Conservation (phyloP, 2,113 vertebrate genomes). For the Ptilorrhoa leucosticta region DNA sequence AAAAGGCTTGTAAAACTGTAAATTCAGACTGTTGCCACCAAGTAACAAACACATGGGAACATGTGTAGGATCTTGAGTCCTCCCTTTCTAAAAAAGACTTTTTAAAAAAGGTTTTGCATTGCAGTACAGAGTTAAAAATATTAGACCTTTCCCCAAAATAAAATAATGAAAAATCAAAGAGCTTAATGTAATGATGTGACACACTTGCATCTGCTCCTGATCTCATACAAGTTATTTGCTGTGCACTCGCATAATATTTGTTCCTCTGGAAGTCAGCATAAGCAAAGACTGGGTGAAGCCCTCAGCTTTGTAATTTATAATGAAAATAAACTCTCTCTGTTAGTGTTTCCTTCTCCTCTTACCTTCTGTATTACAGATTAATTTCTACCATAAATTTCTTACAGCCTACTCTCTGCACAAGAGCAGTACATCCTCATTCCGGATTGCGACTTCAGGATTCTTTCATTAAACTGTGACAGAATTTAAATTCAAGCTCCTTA, state of each 20-base stretch:
- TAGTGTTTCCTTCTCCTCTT: background rate
- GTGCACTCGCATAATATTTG: fast-evolving
- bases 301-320: background rate
- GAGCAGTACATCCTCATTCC: background rate
- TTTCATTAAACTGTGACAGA: background rate
- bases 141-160: background rate
- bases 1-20: background rate
- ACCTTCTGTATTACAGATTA: background rate
- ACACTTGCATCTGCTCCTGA: background rate
- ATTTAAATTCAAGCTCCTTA: constrained; percentile 14
- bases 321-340: background rate
- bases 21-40: background rate
- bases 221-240: background rate
- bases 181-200: background rate
- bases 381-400: background rate
- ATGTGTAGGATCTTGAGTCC: background rate
- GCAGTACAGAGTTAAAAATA: background rate
- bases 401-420: background rate
- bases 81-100: background rate
- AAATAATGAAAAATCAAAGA: background rate
- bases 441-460: background rate
- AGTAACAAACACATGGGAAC: background rate
- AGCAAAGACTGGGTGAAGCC: background rate
- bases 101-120: background rate
- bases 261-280: background rate